Evolutionary conservation across 2,113 vertebrate species (phyloP), one percentile per base, ranked within the genome.

Genomic region (Coptodon rendalli): DNA sequence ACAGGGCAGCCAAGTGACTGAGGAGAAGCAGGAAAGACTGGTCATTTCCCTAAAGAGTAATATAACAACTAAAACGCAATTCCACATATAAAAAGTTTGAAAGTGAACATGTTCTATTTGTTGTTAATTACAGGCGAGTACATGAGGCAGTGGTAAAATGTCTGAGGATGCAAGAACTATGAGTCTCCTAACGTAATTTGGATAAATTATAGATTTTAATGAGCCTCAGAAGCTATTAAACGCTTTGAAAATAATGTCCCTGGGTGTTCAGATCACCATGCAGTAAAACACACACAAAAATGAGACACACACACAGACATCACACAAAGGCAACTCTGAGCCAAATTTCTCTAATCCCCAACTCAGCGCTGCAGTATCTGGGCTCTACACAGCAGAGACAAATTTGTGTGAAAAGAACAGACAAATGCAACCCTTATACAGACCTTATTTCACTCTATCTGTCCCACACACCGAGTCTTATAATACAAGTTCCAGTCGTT

Each of bases 261-360:
- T 66, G 38, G 73, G 81, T 19, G 9, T 82, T 90, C 68, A 78
- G 73, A 89, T 89, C 61, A 71, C 29, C 29, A 45, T 71, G 34
- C 52, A 4, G 45, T 40, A 82, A 79, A 38, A 82, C 13, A 43
- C 36, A 76, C 40, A 73, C 68, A 79, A 45, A 45, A 40, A 27
- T 16, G 14, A 45, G 40, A 73, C 68, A 79, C 43, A 84, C 13
- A 40, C 29, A 80, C 56, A 68, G 40, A 84, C 81, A 85, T 24
- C 73, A 91, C 84, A 90, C 91, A 93, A 91, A 92, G 90, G 89
- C 82, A 82, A 86, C 81, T 38, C 63, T 1, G 31, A 90, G 89
- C 92, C 93, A 93, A 91, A 95, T 92, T 87, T 90, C 81, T 86
- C 71, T 27, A 95, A 94, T 95, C 93, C 89, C 57, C 79, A 53